Percentiles rank a stretch among this genome's conserved stretches.
These are phyloP conservation scores for Machaerirhynchus nigripectus DNA, from an alignment of 2,113 vertebrate genomes.

Conservation along the genomic window DNA sequence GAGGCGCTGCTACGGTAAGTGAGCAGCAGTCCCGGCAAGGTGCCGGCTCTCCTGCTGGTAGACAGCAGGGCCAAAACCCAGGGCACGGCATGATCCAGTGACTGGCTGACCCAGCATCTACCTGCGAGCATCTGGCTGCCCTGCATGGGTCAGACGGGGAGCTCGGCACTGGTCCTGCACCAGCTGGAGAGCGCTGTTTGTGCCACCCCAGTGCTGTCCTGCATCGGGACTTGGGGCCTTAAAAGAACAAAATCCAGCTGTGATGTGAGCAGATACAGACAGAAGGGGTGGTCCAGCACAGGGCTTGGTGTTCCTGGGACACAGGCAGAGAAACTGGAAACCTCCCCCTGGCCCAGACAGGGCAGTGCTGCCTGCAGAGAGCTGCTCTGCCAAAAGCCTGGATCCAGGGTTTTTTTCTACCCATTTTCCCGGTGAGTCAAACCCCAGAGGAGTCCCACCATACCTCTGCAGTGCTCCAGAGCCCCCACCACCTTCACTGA, in stretches of 20 bases:
- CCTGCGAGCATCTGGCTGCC: not conserved
- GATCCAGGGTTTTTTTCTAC: not conserved
- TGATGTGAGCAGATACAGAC: not conserved
- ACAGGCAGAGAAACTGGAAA: not conserved
- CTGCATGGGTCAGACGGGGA: accelerated
- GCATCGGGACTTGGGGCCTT: accelerated
- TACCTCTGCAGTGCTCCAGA: not conserved
- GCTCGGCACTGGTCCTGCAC: not conserved
- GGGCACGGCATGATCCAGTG: not conserved
- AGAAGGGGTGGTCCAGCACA: not conserved
- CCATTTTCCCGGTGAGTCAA: not conserved
- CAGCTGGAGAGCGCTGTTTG: not conserved
- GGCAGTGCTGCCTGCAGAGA: accelerated
- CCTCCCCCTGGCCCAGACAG: not conserved
- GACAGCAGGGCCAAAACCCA: not conserved
- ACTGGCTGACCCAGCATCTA: not conserved
- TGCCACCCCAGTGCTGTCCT: not conserved
- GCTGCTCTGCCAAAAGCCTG: not conserved
- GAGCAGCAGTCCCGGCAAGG: accelerated
- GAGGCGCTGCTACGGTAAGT: accelerated
- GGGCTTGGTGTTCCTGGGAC: no score
- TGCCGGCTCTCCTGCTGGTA: not conserved
- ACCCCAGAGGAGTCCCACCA: not conserved
- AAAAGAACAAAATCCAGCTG: not conserved
- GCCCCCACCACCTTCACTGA: not conserved